These are phyloP conservation scores for Acyrthosiphon pisum DNA, from an alignment of 1,140 invertebrate species.

Conservation along the genomic window DNA sequence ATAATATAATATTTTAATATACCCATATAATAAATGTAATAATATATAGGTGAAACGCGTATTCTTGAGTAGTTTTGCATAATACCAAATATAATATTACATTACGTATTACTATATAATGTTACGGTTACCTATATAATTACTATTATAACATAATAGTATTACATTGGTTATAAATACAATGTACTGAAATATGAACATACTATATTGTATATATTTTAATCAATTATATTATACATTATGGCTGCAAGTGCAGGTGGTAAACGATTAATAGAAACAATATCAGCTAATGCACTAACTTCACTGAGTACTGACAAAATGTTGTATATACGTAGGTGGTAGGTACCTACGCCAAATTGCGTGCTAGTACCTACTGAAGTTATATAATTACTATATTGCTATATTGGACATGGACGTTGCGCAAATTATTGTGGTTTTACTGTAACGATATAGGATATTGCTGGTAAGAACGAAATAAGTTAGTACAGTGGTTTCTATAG, in stretches of 20 bases:
- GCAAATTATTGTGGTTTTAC: neutral
- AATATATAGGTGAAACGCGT: too few species aligned
- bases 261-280: neutral
- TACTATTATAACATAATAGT: neutral
- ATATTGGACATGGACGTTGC: neutral
- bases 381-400: neutral
- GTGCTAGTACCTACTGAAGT: neutral
- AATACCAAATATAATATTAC: neutral
- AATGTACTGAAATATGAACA: neutral
- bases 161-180: neutral
- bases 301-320: neutral
- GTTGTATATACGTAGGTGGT: too few species aligned
- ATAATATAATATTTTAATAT: neutral
- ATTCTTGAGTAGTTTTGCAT: too few species aligned
- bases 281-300: neutral
- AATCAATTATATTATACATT: neutral
- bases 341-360: too few species aligned
- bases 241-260: neutral
- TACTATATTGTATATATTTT: neutral
- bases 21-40: too few species aligned
- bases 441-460: neutral
- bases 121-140: neutral
- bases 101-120: neutral
- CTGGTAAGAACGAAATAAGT: neutral
- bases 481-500: neutral